A percentile compares a stretch with the other conserved stretches of the same genome.
phyloP scores from a whole-genome alignment of 35 echinoderm and acorn worm genomes.

The Apostichopus japonicus region DNA sequence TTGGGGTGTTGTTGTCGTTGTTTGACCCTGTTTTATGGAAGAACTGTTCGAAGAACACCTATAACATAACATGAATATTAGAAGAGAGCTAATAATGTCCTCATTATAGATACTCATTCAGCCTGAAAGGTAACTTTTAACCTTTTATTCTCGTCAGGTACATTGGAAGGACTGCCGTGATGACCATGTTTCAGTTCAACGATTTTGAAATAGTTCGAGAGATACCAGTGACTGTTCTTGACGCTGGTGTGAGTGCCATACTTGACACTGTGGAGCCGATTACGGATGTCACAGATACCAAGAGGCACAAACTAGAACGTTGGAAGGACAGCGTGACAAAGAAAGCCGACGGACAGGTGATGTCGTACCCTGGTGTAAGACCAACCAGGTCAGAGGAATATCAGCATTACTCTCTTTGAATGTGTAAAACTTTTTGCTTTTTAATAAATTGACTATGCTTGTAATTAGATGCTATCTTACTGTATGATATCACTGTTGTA shows the following conservation, averaged over 20 bases:
- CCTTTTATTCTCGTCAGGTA: background rate
- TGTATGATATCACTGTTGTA: no score
- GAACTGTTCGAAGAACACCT: no score
- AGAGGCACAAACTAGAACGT: background rate
- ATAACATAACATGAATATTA: no score
- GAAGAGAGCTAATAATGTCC: no score
- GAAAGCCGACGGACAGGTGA: background rate
- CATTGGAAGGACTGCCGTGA: background rate
- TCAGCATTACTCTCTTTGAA: no score
- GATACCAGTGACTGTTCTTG: background rate
- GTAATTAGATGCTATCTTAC: no score
- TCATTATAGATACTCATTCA: no score
- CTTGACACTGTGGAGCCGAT: background rate
- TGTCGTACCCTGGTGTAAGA: background rate
- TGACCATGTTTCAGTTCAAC: background rate
- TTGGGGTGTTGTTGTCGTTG: no score
- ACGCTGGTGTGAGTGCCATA: background rate
- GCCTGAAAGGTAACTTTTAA: no score
- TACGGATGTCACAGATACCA: background rate
- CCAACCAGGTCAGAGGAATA: conserved; percentile 6
- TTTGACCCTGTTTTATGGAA: no score
- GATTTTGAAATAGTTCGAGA: conserved; percentile 27
- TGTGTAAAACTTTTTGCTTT: no score
- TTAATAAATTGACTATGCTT: no score
- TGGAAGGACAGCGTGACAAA: background rate